Base-by-base conservation (phyloP, 2,113 vertebrate genomes). In the Grus americana region DNA sequence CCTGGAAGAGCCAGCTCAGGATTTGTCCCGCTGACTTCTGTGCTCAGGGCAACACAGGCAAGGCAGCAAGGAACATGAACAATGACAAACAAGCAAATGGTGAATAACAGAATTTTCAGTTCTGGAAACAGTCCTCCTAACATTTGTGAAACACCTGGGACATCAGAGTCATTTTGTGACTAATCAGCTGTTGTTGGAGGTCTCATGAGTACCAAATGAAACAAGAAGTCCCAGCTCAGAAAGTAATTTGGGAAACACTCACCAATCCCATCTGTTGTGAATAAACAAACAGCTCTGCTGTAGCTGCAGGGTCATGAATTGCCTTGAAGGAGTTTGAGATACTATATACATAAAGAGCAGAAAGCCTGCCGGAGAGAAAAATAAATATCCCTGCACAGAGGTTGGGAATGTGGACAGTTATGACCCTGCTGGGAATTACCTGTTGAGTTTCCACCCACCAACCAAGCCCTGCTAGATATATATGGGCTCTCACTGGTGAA, bases 261-360 rank as follows among this genome's bases (percentile, higher is more conserved):
- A 79, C 89, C 70, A 32, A 19, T 73, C 86, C 94, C 96, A 97
- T 96, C 96, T 96, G 97, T 68, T 95, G 78, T 85, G 84, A 85
- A 97, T 86, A 97, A 96, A 96, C 90, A 96, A 92, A 87, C 36
- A 66, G 71, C 78, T 92, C 94, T 97, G 89, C 92, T 87, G 73
- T 81, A 72, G 70, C 27, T 86, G 72, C 90, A 92, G 88, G 92
- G 91, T 91, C 88, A 61, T 58, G 79, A 80, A 52, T 74, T 76
- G 66, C 81, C 86, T 91, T 54, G 83, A 76, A 95, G 79, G 74
- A 59, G 20, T 67, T 79, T 26, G 70, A 93, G 83, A 68, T 90
- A 32, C 79, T 57, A 80, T 75, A 66, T 57, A 84, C 36, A 36
- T 7, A 54, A 61, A 57, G 23, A 86, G 32, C 68, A 79, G 89